These are phyloP conservation scores for Erynnis tages DNA, from an alignment of 2,888 invertebrate genomes.

Conservation along the genomic window DNA sequence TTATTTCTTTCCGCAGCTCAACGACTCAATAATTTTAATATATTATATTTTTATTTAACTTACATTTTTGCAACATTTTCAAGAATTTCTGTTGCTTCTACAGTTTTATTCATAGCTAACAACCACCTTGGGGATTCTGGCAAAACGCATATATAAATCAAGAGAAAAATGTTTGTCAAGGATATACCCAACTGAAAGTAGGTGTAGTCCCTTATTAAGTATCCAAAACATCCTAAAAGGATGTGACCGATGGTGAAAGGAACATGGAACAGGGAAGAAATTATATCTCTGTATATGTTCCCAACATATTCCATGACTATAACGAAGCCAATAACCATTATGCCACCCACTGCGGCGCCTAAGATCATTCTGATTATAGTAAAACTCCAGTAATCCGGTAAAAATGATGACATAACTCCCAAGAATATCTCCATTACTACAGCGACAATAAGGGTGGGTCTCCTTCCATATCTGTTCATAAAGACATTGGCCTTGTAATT, in stretches of 20 bases:
- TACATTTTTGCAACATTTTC: slow-evolving; percentile 82
- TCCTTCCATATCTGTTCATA: slow-evolving; percentile 85
- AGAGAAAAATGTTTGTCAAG: slow-evolving; percentile 75
- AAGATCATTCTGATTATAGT: slow-evolving; percentile 84
- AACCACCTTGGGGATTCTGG: slow-evolving; percentile 92
- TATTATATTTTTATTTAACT: slow-evolving; percentile 39
- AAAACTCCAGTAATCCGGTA: slow-evolving; percentile 84
- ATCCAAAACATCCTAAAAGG: slow-evolving; percentile 82
- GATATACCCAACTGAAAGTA: slow-evolving; percentile 84
- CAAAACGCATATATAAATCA: slow-evolving; percentile 85
- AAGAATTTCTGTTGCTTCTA: slow-evolving; percentile 82
- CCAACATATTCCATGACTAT: slow-evolving; percentile 85
- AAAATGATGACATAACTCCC: slow-evolving; percentile 85
- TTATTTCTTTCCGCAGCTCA: too few species aligned
- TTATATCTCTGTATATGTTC: slow-evolving; percentile 64
- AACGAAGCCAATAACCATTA: slow-evolving; percentile 83
- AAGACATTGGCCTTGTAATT: background rate
- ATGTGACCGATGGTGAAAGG: slow-evolving; percentile 86
- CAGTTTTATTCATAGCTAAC: slow-evolving; percentile 83
- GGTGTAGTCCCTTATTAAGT: slow-evolving; percentile 83
- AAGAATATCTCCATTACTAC: slow-evolving; percentile 85
- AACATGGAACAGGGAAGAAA: slow-evolving; percentile 84
- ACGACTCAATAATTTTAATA: too few species aligned
- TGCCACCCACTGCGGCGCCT: slow-evolving; percentile 89
- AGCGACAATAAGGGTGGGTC: slow-evolving; percentile 84